Conservation (phyloP, 2,888 invertebrate genomes). For the Ophion costatus region DNA sequence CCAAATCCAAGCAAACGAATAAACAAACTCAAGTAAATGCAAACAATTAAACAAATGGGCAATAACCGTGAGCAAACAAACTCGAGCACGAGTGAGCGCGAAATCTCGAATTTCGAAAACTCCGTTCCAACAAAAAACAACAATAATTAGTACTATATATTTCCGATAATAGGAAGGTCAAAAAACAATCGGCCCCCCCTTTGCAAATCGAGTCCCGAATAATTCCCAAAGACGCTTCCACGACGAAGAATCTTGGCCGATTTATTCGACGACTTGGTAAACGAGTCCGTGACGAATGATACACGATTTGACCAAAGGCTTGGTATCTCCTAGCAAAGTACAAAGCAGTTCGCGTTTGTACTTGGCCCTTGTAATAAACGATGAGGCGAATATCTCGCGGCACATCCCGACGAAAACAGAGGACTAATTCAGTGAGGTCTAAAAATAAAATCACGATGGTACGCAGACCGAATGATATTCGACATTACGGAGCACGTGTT, state of each 20-base stretch:
- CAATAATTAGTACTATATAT: not conserved
- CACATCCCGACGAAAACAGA: conserved; percentile 78
- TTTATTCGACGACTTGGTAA: not conserved
- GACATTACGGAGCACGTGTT: conserved; percentile 68
- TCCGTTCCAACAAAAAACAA: too few relatives aligned
- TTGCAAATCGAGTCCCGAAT: not conserved
- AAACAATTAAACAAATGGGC: too few relatives aligned
- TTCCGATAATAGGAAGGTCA: not conserved
- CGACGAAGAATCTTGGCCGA: not conserved
- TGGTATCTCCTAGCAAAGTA: not conserved
- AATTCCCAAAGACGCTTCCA: not conserved
- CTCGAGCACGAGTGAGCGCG: too few relatives aligned
- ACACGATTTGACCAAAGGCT: not conserved
- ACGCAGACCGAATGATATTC: conserved; percentile 76
- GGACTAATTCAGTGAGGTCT: conserved; percentile 79
- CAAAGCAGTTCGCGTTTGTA: conserved; percentile 48
- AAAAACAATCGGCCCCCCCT: not conserved
- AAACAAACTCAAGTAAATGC: not conserved
- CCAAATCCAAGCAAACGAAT: not conserved
- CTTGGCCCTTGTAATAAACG: conserved; percentile 75
- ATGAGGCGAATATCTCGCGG: conserved; percentile 70
- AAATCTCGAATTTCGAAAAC: too few relatives aligned
- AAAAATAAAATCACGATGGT: conserved; percentile 79
- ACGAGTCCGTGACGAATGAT: not conserved
- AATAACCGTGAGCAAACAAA: too few relatives aligned